These are phyloP conservation scores for Neomonachus schauinslandi DNA, from an alignment of 2,113 vertebrate genomes.

Conservation along the genomic window DNA sequence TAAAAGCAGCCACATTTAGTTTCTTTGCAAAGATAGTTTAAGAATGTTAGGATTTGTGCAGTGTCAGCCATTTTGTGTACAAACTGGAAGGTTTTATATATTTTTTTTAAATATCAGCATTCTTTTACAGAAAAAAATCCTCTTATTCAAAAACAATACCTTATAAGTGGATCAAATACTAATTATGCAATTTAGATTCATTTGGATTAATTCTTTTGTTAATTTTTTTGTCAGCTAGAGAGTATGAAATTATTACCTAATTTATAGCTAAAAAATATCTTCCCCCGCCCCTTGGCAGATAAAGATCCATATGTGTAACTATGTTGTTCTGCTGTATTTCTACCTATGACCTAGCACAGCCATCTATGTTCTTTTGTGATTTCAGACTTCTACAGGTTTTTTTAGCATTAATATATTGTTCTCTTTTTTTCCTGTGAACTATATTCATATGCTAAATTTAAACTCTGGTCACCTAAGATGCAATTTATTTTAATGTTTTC, in stretches of 20 bases:
- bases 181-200: background rate
- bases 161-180: background rate
- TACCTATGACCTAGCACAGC: background rate
- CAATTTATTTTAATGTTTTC: conserved; percentile 73
- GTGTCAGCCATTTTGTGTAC: conserved; percentile 40
- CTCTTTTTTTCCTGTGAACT: background rate
- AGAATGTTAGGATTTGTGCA: conserved; percentile 72
- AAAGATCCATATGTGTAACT: background rate
- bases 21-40: conserved; percentile 81
- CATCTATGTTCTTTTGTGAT: background rate
- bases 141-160: conserved; percentile 55
- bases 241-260: conserved; percentile 28
- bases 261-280: background rate
- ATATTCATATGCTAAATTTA: conserved; percentile 41
- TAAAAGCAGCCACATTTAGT: conserved; percentile 80
- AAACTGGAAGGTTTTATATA: background rate
- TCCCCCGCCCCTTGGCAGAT: background rate
- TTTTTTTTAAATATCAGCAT: background rate
- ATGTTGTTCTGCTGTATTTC: background rate
- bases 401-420: conserved; percentile 15
- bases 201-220: conserved; percentile 1
- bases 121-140: background rate
- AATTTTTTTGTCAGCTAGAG: background rate
- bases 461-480: conserved; percentile 38
- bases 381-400: conserved; percentile 23